phyloP scores from a whole-genome alignment of 2,113 vertebrate species.

The Hucho hucho region DNA sequence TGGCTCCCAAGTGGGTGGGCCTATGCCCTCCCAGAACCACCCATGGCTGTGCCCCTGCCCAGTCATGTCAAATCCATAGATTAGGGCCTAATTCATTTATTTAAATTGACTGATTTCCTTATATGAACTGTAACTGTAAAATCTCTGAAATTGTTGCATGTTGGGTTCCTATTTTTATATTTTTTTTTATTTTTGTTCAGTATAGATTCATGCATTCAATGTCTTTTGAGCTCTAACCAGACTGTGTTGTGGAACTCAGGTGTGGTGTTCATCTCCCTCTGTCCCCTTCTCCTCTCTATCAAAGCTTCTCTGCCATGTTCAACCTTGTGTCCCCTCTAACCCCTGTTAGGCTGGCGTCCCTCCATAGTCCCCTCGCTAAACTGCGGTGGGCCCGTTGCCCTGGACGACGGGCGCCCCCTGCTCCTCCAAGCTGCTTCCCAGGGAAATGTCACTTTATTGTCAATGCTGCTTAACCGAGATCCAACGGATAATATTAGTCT shows the following conservation, averaged over 20 bases:
- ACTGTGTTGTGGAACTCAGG: slow-evolving; percentile 29
- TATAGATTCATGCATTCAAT: too few relatives aligned
- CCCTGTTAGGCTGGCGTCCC: slow-evolving; percentile 95
- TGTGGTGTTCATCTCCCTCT: slow-evolving; percentile 11
- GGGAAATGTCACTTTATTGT: slow-evolving; percentile 99
- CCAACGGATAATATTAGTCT: slow-evolving; percentile 84
- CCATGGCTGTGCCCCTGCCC: too few relatives aligned
- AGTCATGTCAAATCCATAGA: too few relatives aligned
- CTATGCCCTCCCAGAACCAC: too few relatives aligned
- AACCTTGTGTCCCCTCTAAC: slow-evolving; percentile 18
- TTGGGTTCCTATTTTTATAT: too few relatives aligned
- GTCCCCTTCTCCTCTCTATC: slow-evolving; percentile 29
- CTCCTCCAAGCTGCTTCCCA: slow-evolving; percentile 99
- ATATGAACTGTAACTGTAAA: too few relatives aligned
- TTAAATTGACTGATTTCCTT: too few relatives aligned
- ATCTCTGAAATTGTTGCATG: too few relatives aligned
- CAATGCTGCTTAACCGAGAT: slow-evolving; percentile 99
- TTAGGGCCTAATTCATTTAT: too few relatives aligned
- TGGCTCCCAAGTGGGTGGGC: too few relatives aligned
- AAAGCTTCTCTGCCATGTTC: slow-evolving; percentile 14
- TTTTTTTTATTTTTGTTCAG: too few relatives aligned
- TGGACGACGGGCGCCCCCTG: slow-evolving; percentile 97
- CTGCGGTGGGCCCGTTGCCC: slow-evolving; percentile 96
- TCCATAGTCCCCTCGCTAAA: slow-evolving; percentile 92
- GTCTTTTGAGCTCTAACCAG: too few relatives aligned